A percentile compares a stretch with the other conserved stretches of the same genome.
Conservation (phyloP, 2,888 invertebrate species). For the Limnephilus marmoratus region DNA sequence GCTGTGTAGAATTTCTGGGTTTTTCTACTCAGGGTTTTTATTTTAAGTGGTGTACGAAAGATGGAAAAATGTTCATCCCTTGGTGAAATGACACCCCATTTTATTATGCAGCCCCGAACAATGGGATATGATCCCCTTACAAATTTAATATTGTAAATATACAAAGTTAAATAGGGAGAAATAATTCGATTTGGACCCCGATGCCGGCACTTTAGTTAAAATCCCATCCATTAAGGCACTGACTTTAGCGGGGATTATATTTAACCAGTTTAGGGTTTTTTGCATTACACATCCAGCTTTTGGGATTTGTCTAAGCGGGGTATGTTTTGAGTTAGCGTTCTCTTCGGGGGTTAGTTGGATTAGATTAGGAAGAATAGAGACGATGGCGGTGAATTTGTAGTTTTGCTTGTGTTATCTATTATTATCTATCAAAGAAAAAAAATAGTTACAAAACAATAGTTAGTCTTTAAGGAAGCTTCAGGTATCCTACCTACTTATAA, state of each 20-base stretch:
- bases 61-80: conserved; percentile 13
- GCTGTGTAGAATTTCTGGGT: background rate
- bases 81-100: conserved; percentile 48
- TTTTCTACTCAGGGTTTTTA: background rate
- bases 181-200: conserved; percentile 65
- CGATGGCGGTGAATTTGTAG: background rate
- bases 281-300: conserved; percentile 62
- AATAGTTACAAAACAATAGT: background rate
- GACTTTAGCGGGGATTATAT: conserved; percentile 63
- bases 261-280: conserved; percentile 65
- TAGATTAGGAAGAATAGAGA: background rate
- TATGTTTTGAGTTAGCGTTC: conserved; percentile 38
- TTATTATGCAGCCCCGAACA: conserved; percentile 46
- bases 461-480: background rate
- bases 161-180: conserved; percentile 66
- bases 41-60: background rate
- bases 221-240: conserved; percentile 57
- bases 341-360: conserved; percentile 28
- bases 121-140: conserved; percentile 58
- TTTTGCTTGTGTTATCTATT: background rate
- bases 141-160: conserved; percentile 67
- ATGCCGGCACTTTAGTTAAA: conserved; percentile 60
- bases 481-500: too few relatives aligned
- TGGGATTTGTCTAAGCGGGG: conserved; percentile 51
- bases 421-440: background rate